Base-by-base conservation (phyloP, 2,797 vertebrate species). In the Dromococcyx pavoninus region DNA sequence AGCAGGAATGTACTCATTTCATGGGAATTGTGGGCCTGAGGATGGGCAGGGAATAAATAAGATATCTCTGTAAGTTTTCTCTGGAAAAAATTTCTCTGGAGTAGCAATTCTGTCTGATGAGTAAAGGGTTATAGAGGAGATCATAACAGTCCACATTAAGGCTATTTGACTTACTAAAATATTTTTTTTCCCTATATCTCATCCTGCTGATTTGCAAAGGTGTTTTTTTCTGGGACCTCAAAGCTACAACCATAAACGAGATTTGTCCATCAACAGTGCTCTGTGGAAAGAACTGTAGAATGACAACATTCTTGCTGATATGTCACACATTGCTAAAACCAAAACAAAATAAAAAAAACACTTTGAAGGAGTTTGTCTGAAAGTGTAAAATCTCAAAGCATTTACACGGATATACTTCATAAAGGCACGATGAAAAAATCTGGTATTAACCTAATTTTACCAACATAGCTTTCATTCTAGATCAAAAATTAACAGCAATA, bases 381-480 rank as follows among this genome's bases (percentile, higher is more conserved):
- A 86, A 32, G 8, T 44, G 43, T 70, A 88, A 70, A 54, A 75
- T 65, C 48, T 58, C n/a, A 75, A 72, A 50, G 6, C 8, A 33
- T 58, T 77, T 64, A 61, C 0, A 1, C 25, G 32, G 10, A 37
- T 7, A 62, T 3, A 11, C 2, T 73, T 76, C 32, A 60, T 21
- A 66, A 41, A 60, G 1, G 1, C 41, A 16, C 2, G 3, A 33
- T 8, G 2, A n/a, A 81, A 86, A 73, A 79, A 10, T 0, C 0
- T 32, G 18, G 1, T 58, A 17, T 74, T 88, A 66, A 84, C 16
- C 16, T 13, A 81, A 37, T 90, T 86, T 89, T 84, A 39, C 39
- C 14, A 62, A 30, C 1, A 27, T 3, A 78, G 4, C 8, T 81
- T 93, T 86, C 43, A 90, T 60, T 37, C 3, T 23, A 71, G 43